Percentiles rank a stretch among this genome's conserved stretches.
Conservation (phyloP, 2,113 vertebrate species). For the Chloroceryle aenea region DNA sequence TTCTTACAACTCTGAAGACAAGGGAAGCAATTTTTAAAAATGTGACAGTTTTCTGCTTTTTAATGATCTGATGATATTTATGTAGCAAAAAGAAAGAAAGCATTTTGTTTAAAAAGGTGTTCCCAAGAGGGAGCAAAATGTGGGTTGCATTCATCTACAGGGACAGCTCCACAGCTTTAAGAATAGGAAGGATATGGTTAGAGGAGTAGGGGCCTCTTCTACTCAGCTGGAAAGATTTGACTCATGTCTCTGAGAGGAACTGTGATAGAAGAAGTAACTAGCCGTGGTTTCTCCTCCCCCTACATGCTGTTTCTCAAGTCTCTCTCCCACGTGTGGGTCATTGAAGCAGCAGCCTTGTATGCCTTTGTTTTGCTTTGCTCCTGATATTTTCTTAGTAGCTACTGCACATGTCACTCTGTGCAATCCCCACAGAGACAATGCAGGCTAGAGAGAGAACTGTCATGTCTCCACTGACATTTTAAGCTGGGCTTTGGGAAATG, state of each 20-base stretch:
- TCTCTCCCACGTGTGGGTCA: neutral
- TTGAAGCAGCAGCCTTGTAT: neutral
- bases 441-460: neutral
- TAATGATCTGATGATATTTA: neutral
- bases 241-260: neutral
- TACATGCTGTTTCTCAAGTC: neutral
- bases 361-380: neutral
- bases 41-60: neutral
- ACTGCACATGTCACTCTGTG: neutral
- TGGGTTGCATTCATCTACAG: neutral
- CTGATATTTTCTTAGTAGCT: neutral
- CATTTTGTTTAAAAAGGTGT: neutral
- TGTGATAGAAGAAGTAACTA: neutral
- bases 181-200: neutral
- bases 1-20: neutral
- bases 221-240: neutral
- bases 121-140: neutral
- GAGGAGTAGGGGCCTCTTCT: neutral
- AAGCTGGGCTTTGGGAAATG: neutral
- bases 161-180: neutral
- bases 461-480: neutral
- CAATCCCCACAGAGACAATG: accelerated
- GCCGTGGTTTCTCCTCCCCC: neutral
- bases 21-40: neutral
- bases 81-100: neutral